phyloP scores from a whole-genome alignment of 1,140 invertebrate genomes.

The Melitaea cinxia region DNA sequence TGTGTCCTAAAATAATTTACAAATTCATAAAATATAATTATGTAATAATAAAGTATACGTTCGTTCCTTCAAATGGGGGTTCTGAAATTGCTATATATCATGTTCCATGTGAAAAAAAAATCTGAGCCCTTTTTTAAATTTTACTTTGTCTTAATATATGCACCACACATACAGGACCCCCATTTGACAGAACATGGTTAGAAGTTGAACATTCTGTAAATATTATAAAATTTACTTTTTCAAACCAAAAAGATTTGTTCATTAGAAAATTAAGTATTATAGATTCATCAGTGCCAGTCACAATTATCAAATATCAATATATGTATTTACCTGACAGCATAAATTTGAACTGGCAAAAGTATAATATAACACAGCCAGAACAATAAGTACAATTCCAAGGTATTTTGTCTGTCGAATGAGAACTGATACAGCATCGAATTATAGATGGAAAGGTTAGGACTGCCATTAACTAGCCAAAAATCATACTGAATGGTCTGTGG shows the following conservation, averaged over 20 bases:
- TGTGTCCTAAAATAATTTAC: constrained; percentile 83
- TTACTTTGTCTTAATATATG: too few species aligned
- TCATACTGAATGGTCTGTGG: constrained; percentile 89
- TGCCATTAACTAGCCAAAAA: constrained; percentile 97
- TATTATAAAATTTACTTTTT: too few species aligned
- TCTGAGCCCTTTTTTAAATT: too few species aligned
- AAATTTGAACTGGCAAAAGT: constrained; percentile 93
- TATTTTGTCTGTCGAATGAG: constrained; percentile 97
- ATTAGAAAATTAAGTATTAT: too few species aligned
- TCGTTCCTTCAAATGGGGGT: too few species aligned
- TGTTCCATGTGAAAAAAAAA: too few species aligned
- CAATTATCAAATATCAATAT: constrained; percentile 13
- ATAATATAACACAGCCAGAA: constrained; percentile 95
- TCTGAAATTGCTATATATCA: too few species aligned
- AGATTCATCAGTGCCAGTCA: too few species aligned
- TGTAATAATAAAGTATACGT: neutral
- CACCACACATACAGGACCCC: too few species aligned
- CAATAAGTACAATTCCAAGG: constrained; percentile 94
- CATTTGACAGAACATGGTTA: too few species aligned
- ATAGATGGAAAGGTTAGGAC: constrained; percentile 91
- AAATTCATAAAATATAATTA: constrained; percentile 24
- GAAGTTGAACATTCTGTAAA: too few species aligned
- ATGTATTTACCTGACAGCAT: constrained; percentile 85
- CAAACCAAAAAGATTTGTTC: too few species aligned
- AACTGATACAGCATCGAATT: constrained; percentile 97